A percentile compares a stretch with the other conserved stretches of the same genome.
These are phyloP conservation scores for Dipodomys stephensi DNA, from an alignment of 2,113 vertebrate species.

Conservation along the genomic window DNA sequence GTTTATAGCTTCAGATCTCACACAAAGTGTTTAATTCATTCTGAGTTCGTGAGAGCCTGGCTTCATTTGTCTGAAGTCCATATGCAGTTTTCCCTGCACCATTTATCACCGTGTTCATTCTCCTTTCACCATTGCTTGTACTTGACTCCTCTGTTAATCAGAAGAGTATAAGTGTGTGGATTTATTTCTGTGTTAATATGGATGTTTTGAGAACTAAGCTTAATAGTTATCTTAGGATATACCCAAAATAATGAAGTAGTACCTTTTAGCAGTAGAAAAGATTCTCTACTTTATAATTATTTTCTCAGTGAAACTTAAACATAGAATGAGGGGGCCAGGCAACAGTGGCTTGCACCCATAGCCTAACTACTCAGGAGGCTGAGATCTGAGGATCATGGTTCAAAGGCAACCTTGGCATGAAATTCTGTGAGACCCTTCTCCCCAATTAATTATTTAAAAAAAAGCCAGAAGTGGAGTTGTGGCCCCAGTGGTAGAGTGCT, in stretches of 20 bases:
- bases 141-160: background rate
- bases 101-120: no score
- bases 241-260: slow-evolving; percentile 38
- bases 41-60: background rate
- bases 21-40: background rate
- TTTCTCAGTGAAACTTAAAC: slow-evolving; percentile 27
- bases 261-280: background rate
- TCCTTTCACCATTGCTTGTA: background rate
- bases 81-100: background rate
- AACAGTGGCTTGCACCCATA: no score
- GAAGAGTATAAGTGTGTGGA: background rate
- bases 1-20: background rate
- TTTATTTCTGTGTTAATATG: background rate
- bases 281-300: slow-evolving; percentile 23
- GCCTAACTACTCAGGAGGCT: no score
- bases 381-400: no score
- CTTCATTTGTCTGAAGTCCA: background rate
- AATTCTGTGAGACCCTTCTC: no score
- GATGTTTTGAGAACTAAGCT: slow-evolving; percentile 25
- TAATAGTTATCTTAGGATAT: slow-evolving; percentile 17
- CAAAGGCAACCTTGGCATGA: no score
- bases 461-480: no score
- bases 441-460: no score
- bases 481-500: no score
- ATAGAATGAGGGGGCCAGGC: background rate